A percentile compares a stretch with the other conserved stretches of the same genome.
Conservation (phyloP, 2,113 vertebrate species). For the Tympanuchus pallidicinctus region DNA sequence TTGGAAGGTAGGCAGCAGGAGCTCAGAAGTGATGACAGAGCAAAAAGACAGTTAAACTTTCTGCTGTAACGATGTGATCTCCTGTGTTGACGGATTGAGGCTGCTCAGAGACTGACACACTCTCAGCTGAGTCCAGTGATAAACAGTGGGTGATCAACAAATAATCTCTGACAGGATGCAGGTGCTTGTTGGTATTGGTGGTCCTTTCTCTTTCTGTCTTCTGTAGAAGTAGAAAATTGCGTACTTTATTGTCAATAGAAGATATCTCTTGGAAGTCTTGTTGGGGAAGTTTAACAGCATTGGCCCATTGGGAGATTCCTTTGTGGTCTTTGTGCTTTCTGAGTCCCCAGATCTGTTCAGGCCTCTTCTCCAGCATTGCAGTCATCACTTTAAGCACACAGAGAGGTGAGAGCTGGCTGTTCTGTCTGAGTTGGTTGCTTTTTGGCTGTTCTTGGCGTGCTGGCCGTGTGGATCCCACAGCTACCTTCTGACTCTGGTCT, state of each 20-base stretch:
- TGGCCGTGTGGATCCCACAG: not conserved
- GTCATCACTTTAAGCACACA: not conserved
- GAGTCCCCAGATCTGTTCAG: not conserved
- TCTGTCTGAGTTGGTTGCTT: not conserved
- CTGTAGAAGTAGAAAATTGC: not conserved
- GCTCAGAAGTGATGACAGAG: not conserved
- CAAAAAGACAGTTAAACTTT: not conserved
- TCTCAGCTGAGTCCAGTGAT: not conserved
- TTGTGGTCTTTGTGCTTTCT: not conserved
- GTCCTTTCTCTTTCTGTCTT: not conserved
- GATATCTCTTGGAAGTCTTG: accelerated
- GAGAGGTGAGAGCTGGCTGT: no score
- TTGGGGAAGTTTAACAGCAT: not conserved
- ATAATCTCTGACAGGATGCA: not conserved
- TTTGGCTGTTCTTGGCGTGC: not conserved
- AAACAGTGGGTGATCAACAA: not conserved
- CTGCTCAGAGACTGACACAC: not conserved
- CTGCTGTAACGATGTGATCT: not conserved
- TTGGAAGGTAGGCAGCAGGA: not conserved
- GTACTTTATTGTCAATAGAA: not conserved
- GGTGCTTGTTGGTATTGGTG: not conserved
- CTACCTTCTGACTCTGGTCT: not conserved
- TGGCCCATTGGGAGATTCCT: not conserved
- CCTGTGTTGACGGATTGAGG: not conserved
- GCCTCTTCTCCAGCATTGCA: not conserved